Conservation (phyloP, 2,797 vertebrate species). For the Psittacula echo region DNA sequence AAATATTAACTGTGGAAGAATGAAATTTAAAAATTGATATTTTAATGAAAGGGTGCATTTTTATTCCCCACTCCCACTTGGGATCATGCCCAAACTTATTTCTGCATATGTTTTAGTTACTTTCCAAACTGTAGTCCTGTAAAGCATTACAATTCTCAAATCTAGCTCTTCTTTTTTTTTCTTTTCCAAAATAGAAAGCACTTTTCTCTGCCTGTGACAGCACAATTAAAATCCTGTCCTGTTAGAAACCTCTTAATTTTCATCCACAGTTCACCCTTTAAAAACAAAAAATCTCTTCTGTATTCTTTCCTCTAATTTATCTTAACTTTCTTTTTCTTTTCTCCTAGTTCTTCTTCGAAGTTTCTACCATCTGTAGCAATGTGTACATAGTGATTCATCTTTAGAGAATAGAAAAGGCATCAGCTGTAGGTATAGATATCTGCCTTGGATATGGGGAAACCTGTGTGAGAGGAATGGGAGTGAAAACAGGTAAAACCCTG, state of each 20-base stretch:
- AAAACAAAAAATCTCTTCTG: not conserved
- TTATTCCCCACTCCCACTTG: not conserved
- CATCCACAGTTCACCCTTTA: not conserved
- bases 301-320: conserved; percentile 57
- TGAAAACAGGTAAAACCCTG: conserved; percentile 29
- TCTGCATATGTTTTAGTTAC: not conserved
- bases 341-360: conserved; percentile 81
- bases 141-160: not conserved
- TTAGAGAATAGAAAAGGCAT: conserved; percentile 76
- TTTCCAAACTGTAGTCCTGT: not conserved
- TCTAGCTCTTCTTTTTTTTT: not conserved
- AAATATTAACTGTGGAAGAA: not conserved
- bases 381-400: conserved; percentile 73
- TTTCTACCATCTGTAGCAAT: conserved; percentile 76
- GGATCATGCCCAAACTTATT: not conserved
- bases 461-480: not conserved
- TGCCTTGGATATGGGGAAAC: conserved; percentile 64
- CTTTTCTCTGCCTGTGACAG: not conserved
- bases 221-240: not conserved
- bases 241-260: conserved; percentile 6
- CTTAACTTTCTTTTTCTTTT: conserved; percentile 77
- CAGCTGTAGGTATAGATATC: conserved; percentile 75
- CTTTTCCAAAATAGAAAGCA: not conserved
- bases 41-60: not conserved
- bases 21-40: not conserved